Conservation (phyloP, 2,113 vertebrate species). For the Laticauda colubrina region DNA sequence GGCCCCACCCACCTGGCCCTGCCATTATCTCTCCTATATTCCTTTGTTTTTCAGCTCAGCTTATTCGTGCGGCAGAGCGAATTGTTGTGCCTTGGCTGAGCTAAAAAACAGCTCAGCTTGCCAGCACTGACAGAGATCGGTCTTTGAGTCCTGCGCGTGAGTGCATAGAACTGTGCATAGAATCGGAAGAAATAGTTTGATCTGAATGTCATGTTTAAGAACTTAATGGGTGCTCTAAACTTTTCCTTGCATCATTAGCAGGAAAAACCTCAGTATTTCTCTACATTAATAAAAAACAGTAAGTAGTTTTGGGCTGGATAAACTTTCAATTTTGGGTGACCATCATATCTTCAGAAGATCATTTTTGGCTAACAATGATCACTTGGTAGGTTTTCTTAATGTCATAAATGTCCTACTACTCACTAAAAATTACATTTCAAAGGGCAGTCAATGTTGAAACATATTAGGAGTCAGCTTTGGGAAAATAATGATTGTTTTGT, state of each 20-base stretch:
- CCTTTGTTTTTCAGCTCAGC: too few relatives aligned
- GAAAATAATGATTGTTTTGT: conserved; percentile 15
- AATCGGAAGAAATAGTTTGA: too few relatives aligned
- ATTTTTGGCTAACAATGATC: not conserved
- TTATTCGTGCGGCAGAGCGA: too few relatives aligned
- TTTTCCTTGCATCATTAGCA: not conserved
- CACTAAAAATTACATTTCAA: conserved; percentile 11
- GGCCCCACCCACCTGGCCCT: too few relatives aligned
- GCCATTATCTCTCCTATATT: too few relatives aligned
- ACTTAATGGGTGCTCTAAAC: not conserved
- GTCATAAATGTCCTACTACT: not conserved
- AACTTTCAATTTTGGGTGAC: not conserved
- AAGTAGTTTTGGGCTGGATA: not conserved
- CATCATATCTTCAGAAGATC: not conserved
- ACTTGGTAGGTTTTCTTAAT: not conserved
- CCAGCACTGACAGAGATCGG: too few relatives aligned
- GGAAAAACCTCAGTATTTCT: not conserved
- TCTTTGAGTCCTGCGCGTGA: too few relatives aligned
- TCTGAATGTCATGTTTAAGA: not conserved
- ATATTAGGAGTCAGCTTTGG: not conserved
- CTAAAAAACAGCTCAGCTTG: too few relatives aligned
- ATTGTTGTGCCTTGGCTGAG: too few relatives aligned
- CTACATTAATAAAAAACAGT: not conserved
- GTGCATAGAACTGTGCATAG: too few relatives aligned
- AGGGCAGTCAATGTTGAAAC: conserved; percentile 2